Conservation (phyloP, 2,113 vertebrate genomes). For the Vanacampus margaritifer region DNA sequence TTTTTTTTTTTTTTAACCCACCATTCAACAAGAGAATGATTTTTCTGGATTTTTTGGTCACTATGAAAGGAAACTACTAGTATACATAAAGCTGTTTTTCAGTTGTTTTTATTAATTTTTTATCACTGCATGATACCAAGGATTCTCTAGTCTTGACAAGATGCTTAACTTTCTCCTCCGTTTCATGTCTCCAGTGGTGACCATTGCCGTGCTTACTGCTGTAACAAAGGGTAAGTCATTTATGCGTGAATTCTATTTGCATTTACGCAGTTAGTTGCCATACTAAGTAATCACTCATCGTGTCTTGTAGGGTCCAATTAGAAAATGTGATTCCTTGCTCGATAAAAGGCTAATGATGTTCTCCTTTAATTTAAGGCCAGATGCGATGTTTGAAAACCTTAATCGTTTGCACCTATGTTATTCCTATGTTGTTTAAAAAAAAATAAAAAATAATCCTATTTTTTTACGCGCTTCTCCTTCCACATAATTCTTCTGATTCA, state of each 20-base stretch:
- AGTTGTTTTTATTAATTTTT: conserved; percentile 10
- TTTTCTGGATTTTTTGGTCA: not conserved
- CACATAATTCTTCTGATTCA: too few species aligned
- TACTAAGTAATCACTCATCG: not conserved
- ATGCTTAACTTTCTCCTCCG: conserved; percentile 30
- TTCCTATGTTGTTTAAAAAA: too few species aligned
- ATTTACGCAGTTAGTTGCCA: not conserved
- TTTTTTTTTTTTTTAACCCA: not conserved
- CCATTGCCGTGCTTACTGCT: conserved; percentile 27
- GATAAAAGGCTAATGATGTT: not conserved
- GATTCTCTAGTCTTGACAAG: conserved; percentile 5
- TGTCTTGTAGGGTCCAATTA: not conserved
- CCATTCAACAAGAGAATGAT: not conserved
- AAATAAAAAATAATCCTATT: too few species aligned
- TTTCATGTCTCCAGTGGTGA: conserved; percentile 25
- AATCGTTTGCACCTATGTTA: too few species aligned
- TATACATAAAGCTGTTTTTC: conserved; percentile 30
- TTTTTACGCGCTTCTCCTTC: too few species aligned
- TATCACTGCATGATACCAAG: not conserved
- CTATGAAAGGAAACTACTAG: conserved; percentile 2
- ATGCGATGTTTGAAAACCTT: not conserved
- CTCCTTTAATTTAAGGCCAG: not conserved
- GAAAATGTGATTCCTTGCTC: not conserved
- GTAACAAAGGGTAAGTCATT: not conserved
- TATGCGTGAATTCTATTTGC: not conserved